These are phyloP conservation scores for Lindbergichthys nudifrons DNA, from an alignment of 2,797 vertebrate genomes.

Conservation along the genomic window DNA sequence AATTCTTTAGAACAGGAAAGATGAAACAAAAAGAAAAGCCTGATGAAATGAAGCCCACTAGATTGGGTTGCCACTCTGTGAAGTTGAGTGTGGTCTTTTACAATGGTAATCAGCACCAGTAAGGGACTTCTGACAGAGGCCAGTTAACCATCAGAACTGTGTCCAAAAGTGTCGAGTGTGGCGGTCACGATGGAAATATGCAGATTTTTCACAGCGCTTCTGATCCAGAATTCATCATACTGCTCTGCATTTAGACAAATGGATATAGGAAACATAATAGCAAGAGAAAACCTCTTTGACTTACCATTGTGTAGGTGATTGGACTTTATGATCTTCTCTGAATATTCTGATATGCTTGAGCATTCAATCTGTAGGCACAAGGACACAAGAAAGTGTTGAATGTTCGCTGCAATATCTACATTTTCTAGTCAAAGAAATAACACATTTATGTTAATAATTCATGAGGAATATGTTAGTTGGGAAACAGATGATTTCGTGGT, in stretches of 20 bases:
- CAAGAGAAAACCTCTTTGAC: slow-evolving; percentile 50
- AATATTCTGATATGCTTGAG: slow-evolving; percentile 98
- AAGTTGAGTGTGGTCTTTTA: slow-evolving; percentile 36
- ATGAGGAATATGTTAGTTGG: neutral
- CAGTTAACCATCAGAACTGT: slow-evolving; percentile 68
- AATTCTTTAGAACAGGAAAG: slow-evolving; percentile 1
- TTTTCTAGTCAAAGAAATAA: neutral
- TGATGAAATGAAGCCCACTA: slow-evolving; percentile 32
- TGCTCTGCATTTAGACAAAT: slow-evolving; percentile 10
- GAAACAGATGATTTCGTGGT: too few species aligned
- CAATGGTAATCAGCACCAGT: slow-evolving; percentile 37
- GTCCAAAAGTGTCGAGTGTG: slow-evolving; percentile 68
- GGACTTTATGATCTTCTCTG: slow-evolving; percentile 98
- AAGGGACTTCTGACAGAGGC: slow-evolving; percentile 55
- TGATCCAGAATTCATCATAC: slow-evolving; percentile 17
- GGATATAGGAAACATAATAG: neutral
- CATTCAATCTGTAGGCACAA: slow-evolving; percentile 91
- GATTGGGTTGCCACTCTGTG: slow-evolving; percentile 26
- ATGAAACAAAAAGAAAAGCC: slow-evolving; percentile 16
- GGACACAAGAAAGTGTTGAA: neutral
- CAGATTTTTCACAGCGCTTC: slow-evolving; percentile 52
- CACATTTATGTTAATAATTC: neutral
- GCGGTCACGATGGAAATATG: slow-evolving; percentile 54
- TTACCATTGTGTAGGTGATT: slow-evolving; percentile 97
- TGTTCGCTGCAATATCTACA: neutral